A percentile compares a stretch with the other conserved stretches of the same genome.
These are phyloP conservation scores for Tapirus indicus DNA, from an alignment of 2,797 vertebrate genomes.

Conservation along the genomic window DNA sequence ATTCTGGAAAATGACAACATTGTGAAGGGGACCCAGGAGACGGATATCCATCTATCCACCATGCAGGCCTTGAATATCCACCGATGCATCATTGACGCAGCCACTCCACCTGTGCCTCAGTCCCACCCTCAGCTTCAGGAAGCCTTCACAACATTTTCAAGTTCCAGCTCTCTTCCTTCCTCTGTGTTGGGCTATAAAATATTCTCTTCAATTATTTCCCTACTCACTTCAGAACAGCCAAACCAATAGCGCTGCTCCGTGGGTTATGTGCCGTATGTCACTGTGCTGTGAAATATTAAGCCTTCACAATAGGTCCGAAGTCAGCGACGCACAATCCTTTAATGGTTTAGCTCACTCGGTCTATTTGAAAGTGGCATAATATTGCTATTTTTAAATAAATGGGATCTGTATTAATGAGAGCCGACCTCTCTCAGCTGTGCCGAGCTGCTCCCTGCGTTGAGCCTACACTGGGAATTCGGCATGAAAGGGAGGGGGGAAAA, in stretches of 20 bases:
- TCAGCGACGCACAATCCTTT: constrained; percentile 77
- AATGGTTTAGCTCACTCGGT: constrained; percentile 79
- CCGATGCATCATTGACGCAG: fast-evolving
- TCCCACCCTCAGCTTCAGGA: not conserved
- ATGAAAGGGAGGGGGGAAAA: constrained; percentile 50
- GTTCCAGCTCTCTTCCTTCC: constrained; percentile 55
- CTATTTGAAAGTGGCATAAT: constrained; percentile 83
- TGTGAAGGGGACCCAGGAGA: not conserved
- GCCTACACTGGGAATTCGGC: constrained; percentile 52
- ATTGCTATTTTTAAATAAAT: constrained; percentile 85
- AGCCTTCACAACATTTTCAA: constrained; percentile 35
- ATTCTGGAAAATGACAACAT: not conserved
- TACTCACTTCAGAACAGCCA: constrained; percentile 73
- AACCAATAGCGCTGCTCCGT: constrained; percentile 70
- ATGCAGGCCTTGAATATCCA: not conserved
- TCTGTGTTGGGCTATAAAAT: constrained; percentile 72
- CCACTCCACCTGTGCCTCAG: not conserved
- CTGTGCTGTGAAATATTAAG: constrained; percentile 78
- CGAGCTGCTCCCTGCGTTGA: constrained; percentile 46
- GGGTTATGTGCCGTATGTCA: constrained; percentile 63
- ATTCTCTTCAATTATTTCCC: constrained; percentile 83
- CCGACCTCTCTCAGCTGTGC: constrained; percentile 73
- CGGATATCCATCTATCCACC: not conserved
- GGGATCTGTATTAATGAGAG: constrained; percentile 75
- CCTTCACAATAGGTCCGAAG: constrained; percentile 82